phyloP scores from a whole-genome alignment of 1,140 invertebrate species.

The Armadillidium nasatum region DNA sequence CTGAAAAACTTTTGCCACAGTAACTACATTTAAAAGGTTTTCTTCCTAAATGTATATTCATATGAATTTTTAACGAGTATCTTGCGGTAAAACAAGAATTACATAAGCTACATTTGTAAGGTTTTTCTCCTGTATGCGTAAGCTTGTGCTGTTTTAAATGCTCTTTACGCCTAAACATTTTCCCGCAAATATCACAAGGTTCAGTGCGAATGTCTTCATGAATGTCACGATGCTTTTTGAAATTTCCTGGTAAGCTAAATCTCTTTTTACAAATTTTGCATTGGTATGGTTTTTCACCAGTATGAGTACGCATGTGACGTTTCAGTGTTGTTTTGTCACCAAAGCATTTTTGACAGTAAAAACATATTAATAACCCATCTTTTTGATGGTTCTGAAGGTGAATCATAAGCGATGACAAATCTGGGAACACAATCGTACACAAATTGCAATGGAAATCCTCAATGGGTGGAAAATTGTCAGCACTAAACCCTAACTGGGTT shows the following conservation, averaged over 20 bases:
- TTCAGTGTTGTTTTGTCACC: conserved; percentile 65
- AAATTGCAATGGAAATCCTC: conserved; percentile 23
- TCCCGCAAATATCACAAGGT: conserved; percentile 58
- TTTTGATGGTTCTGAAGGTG: conserved; percentile 37
- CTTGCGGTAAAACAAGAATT: conserved; percentile 80
- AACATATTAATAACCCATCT: conserved; percentile 35
- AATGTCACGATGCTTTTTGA: conserved; percentile 49
- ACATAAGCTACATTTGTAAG: conserved; percentile 75
- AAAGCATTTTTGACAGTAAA: conserved; percentile 39
- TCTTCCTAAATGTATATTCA: conserved; percentile 58
- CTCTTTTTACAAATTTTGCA: conserved; percentile 48
- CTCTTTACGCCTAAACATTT: conserved; percentile 56
- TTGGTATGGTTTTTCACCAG: conserved; percentile 47
- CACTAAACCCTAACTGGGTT: too few species aligned
- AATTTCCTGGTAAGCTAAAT: conserved; percentile 48
- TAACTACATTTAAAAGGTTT: conserved; percentile 47
- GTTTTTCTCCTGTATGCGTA: conserved; percentile 71
- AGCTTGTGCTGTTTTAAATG: conserved; percentile 63
- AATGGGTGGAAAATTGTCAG: neutral
- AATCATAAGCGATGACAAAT: conserved; percentile 22
- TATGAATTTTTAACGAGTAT: conserved; percentile 54
- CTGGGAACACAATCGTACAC: conserved; percentile 23
- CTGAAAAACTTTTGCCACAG: conserved; percentile 56
- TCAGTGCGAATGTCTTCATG: conserved; percentile 53
- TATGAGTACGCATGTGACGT: conserved; percentile 59